Evolutionary conservation across 2,113 vertebrate species (phyloP), one percentile per base, ranked within the genome.

Genomic region (Bujurquina vittata): DNA sequence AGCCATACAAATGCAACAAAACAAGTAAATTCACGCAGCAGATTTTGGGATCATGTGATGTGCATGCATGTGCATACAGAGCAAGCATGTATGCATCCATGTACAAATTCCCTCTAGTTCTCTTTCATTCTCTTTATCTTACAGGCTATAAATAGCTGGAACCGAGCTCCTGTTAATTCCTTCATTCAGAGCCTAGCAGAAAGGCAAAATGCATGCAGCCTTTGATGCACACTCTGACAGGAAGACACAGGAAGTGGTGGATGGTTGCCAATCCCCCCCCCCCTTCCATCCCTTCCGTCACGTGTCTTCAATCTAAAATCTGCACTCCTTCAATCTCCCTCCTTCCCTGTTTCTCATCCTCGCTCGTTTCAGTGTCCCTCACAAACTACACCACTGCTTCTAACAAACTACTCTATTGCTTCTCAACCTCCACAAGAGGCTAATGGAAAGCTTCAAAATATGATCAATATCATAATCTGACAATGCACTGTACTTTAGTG

Each of bases 141-240:
- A 58, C 40, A 61, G 81, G 90, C 93, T 96, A 96, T 93, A 95
- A 95, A 96, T 96, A 95, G 92, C 91, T 84, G 82, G 86, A 91
- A 89, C 91, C 78, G 89, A 94, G 92, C 88, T 90, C 81, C 87
- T 80, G 77, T 91, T 94, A 95, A 96, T 96, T 95, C 94, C 89
- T 93, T 94, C 91, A 95, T 94, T 95, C 91, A 93, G 92, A 94
- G 86, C 92, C 89, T 75, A 87, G 86, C 79, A 81, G 85, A 91
- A 91, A 88, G 80, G 84, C 84, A 88, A 84, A 89, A 92, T 84
- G 88, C 87, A 92, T 14, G 80, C 33, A 10, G 89, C 29, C 86
- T 93, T 81, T 92, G 90, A 94, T 82, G 89, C 79, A 3, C 75
- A n/a, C 75, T 63, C 75, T 84, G 82, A 92, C 90, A 91, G 88